Percentiles rank a stretch among this genome's conserved stretches.
phyloP scores from a whole-genome alignment of 2,888 invertebrate genomes.

The Plusia festucae region DNA sequence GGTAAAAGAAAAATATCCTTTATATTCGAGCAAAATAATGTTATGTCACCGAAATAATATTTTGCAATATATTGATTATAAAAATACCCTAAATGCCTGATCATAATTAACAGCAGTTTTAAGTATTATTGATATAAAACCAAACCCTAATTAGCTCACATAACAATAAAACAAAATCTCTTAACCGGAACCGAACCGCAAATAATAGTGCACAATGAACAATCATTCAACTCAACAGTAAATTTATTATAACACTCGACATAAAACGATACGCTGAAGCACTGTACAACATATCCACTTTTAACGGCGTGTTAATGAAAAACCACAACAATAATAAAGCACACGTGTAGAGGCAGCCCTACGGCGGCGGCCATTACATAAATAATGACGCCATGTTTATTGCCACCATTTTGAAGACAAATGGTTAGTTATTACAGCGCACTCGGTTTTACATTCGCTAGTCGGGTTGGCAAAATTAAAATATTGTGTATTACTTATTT shows the following conservation, averaged over 20 bases:
- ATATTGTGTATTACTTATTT: conserved; percentile 88
- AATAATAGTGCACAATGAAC: conserved; percentile 44
- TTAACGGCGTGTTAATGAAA: conserved; percentile 80
- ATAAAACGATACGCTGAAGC: conserved; percentile 55
- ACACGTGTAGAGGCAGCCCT: conserved; percentile 87
- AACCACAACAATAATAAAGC: conserved; percentile 86
- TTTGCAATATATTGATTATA: too few species aligned
- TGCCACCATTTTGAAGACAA: conserved; percentile 89
- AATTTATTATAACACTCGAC: conserved; percentile 50
- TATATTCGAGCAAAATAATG: too few species aligned
- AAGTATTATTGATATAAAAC: neutral
- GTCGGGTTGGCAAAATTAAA: conserved; percentile 86
- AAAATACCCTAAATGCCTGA: too few species aligned
- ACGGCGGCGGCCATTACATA: conserved; percentile 86
- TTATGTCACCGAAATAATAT: too few species aligned
- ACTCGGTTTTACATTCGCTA: conserved; percentile 87
- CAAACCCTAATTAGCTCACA: neutral
- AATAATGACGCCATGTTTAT: conserved; percentile 89
- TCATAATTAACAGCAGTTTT: too few species aligned
- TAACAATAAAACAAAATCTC: conserved; percentile 25
- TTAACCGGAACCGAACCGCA: conserved; percentile 36
- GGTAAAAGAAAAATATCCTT: too few species aligned
- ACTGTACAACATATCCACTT: conserved; percentile 61
- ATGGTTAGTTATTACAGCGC: conserved; percentile 88
- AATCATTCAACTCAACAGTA: conserved; percentile 34